Conservation (phyloP, 2,113 vertebrate genomes). For the Centropus bengalensis region DNA sequence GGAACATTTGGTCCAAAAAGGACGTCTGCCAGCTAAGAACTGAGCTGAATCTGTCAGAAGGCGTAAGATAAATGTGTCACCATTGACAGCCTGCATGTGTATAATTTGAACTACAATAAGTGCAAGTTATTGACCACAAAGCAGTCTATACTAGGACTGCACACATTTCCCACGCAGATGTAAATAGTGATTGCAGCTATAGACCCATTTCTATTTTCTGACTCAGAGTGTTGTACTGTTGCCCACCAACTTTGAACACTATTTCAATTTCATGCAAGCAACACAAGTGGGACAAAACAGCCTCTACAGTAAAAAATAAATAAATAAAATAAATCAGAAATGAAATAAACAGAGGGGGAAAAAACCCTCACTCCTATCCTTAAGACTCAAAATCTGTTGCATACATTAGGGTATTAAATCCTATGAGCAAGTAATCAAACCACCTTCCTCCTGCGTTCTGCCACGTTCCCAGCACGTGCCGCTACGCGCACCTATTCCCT, state of each 20-base stretch:
- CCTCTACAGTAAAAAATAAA: not conserved
- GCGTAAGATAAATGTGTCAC: constrained; percentile 72
- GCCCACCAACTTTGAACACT: not conserved
- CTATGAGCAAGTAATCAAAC: not conserved
- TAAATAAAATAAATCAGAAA: not conserved
- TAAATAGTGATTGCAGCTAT: constrained; percentile 9
- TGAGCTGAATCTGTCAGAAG: constrained; percentile 83
- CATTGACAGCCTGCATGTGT: constrained; percentile 64
- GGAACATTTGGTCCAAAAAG: constrained; percentile 82
- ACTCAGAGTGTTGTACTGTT: not conserved
- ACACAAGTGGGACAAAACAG: not conserved
- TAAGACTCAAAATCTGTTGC: not conserved
- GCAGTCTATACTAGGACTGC: not conserved
- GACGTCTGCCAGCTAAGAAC: constrained; percentile 82
- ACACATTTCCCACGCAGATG: constrained; percentile 13
- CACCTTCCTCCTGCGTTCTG: not conserved
- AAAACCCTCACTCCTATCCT: accelerated
- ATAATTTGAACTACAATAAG: constrained; percentile 22
- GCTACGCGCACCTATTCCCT: not conserved
- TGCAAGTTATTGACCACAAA: constrained; percentile 38
- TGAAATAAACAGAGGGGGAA: not conserved
- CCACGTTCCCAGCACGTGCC: not conserved
- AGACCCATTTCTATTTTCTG: constrained; percentile 25
- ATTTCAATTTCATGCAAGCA: not conserved
- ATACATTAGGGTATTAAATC: not conserved